phyloP scores from a whole-genome alignment of 2,888 invertebrate species.

The Parascotia fuliginaria region DNA sequence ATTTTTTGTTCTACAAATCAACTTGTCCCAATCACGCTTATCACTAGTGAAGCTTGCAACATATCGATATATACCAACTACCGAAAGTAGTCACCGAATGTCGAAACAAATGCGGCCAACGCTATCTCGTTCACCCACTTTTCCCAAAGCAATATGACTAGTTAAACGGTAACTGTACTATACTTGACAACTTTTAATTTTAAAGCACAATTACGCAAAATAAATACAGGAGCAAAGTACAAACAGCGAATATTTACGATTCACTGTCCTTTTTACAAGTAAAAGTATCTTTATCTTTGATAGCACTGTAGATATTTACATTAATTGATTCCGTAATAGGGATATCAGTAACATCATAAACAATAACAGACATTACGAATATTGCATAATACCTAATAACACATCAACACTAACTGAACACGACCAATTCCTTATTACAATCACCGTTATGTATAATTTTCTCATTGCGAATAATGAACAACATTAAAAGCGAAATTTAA shows the following conservation, averaged over 20 bases:
- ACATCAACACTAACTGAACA: not conserved
- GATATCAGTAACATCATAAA: slow-evolving; percentile 20
- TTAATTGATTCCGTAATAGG: too few species aligned
- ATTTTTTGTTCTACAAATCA: slow-evolving; percentile 22
- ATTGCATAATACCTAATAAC: not conserved
- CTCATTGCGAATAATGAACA: not conserved
- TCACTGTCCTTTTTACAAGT: slow-evolving; percentile 20
- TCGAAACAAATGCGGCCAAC: slow-evolving; percentile 55
- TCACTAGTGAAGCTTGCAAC: slow-evolving; percentile 50
- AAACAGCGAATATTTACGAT: not conserved
- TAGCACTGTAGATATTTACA: too few species aligned
- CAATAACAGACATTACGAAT: not conserved
- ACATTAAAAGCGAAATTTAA: slow-evolving; percentile 20
- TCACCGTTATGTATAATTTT: not conserved
- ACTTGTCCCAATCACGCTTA: slow-evolving; percentile 25
- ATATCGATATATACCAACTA: slow-evolving; percentile 48
- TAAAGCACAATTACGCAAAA: slow-evolving; percentile 47
- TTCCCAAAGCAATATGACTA: slow-evolving; percentile 60
- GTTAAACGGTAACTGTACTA: slow-evolving; percentile 56
- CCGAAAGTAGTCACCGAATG: slow-evolving; percentile 63
- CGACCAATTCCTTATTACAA: not conserved
- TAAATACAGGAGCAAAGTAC: too few species aligned
- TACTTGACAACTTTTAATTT: slow-evolving; percentile 33
- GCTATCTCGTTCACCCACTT: slow-evolving; percentile 74
- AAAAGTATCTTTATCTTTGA: slow-evolving; percentile 29